Conservation (phyloP, 1,140 invertebrate genomes). For the Wiebesia pumilae region DNA sequence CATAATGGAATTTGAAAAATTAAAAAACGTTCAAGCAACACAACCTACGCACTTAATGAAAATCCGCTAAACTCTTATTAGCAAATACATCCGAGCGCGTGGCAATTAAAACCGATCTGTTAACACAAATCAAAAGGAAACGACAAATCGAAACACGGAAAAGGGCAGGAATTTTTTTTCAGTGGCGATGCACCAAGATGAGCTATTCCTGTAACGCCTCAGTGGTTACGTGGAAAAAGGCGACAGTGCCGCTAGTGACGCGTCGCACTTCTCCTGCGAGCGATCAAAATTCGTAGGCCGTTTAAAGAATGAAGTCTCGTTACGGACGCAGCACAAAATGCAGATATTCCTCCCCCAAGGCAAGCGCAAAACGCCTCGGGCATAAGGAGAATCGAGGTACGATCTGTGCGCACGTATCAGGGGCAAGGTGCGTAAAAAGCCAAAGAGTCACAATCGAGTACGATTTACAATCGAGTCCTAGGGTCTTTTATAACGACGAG, state of each 20-base stretch:
- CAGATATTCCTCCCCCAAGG: constrained; percentile 7
- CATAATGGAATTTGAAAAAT: background rate
- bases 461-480: too few relatives aligned
- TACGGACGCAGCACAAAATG: background rate
- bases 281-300: constrained; percentile 46
- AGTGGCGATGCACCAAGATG: background rate
- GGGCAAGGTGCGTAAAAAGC: too few relatives aligned
- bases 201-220: background rate
- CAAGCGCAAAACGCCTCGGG: constrained; percentile 7
- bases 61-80: background rate
- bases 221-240: background rate
- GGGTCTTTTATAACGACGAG: too few relatives aligned
- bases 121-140: background rate
- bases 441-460: background rate
- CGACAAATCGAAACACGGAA: background rate
- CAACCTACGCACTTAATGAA: background rate
- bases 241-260: too few relatives aligned
- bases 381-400: constrained; percentile 15
- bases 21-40: background rate
- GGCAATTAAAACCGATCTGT: background rate
- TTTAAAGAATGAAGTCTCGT: background rate
- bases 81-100: background rate
- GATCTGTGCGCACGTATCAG: background rate
- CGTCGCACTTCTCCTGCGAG: background rate
- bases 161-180: background rate